These are phyloP conservation scores for Aplysia californica DNA, from an alignment of 1,140 invertebrate species.

Conservation along the genomic window DNA sequence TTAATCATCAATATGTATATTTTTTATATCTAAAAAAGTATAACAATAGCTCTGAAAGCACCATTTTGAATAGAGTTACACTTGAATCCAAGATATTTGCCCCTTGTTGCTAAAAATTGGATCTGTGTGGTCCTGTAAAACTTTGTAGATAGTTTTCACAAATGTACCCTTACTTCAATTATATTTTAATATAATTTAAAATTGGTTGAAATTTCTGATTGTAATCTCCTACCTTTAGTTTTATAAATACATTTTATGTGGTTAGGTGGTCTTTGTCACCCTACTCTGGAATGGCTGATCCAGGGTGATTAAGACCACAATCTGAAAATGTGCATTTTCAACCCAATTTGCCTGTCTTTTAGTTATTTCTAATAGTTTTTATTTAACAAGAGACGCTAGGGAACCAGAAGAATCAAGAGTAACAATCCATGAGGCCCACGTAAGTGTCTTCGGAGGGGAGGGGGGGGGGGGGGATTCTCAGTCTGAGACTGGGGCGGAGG, in stretches of 20 bases:
- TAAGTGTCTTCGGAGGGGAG: no score
- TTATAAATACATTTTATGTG: not conserved
- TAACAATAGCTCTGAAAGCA: not conserved
- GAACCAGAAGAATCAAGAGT: not conserved
- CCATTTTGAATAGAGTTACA: not conserved
- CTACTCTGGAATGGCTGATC: not conserved
- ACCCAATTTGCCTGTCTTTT: not conserved
- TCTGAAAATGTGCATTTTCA: not conserved
- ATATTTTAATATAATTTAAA: not conserved
- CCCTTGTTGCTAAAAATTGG: not conserved
- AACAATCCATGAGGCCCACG: no score
- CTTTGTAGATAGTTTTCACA: not conserved
- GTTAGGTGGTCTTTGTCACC: constrained; percentile 5
- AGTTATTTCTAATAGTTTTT: no score
- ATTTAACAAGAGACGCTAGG: not conserved
- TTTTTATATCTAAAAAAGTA: no score
- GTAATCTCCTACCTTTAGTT: not conserved
- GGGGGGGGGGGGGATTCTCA: no score
- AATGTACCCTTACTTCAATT: not conserved
- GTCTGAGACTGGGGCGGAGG: no score
- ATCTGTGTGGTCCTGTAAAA: not conserved
- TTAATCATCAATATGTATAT: no score
- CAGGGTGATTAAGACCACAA: constrained; percentile 5
- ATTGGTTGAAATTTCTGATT: not conserved
- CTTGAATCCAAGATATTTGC: constrained; percentile 3